Conservation (phyloP, 2,888 invertebrate species). For the Mycalesis mineus region DNA sequence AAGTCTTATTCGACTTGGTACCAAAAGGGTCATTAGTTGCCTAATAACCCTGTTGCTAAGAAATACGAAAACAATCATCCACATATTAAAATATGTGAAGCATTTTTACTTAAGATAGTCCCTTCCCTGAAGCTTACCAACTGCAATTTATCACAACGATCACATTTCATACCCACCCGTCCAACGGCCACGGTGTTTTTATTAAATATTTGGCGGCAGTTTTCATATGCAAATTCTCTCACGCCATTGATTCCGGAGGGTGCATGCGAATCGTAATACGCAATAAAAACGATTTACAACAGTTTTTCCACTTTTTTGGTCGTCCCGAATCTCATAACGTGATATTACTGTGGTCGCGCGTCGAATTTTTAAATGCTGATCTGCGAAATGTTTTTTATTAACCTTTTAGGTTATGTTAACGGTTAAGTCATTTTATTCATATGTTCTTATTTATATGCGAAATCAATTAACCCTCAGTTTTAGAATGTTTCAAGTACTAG, state of each 20-base stretch:
- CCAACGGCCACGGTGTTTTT: conserved; percentile 15
- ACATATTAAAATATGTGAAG: no score
- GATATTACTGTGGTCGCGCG: background rate
- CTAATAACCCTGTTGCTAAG: no score
- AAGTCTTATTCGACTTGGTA: no score
- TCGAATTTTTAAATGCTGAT: background rate
- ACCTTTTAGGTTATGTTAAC: background rate
- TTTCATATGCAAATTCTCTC: conserved; percentile 64
- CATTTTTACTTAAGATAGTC: background rate
- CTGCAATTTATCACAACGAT: conserved; percentile 4
- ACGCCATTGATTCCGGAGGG: conserved; percentile 49
- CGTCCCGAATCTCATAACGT: conserved; percentile 21
- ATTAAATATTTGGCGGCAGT: conserved; percentile 27
- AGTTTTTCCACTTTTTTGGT: conserved; percentile 54
- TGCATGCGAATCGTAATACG: conserved; percentile 50
- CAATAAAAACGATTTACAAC: conserved; percentile 72
- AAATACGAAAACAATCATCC: no score
- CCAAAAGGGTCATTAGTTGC: no score
- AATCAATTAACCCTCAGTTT: no score
- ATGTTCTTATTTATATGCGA: no score
- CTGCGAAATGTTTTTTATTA: background rate
- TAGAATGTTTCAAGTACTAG: no score
- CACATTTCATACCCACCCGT: conserved; percentile 4
- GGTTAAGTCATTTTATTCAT: background rate
- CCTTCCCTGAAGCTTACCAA: background rate